phyloP scores from a whole-genome alignment of 2,113 vertebrate species.

The Penelope pileata region DNA sequence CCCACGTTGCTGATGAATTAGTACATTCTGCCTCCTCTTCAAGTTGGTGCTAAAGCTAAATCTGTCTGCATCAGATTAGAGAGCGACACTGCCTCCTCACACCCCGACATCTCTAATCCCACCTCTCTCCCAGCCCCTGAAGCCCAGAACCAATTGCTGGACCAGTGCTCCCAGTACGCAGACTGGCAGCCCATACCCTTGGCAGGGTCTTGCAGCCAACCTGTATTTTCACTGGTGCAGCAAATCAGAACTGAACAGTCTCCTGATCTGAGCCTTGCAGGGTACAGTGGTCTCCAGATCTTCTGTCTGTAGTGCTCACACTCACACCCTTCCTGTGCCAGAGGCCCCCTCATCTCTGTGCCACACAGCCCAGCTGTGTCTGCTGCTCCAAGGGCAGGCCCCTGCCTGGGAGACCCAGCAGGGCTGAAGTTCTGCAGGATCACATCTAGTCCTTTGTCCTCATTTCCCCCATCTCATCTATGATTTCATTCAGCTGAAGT shows the following conservation, averaged over 20 bases:
- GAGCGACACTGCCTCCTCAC: not conserved
- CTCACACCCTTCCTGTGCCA: not conserved
- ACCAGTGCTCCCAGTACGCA: slow-evolving; percentile 1
- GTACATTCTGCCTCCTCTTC: not conserved
- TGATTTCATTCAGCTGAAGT: slow-evolving; percentile 46
- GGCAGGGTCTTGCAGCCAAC: not conserved
- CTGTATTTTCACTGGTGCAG: slow-evolving; percentile 9
- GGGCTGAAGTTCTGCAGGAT: not conserved
- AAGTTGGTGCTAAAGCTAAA: not conserved
- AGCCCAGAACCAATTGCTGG: not conserved
- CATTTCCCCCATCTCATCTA: slow-evolving; percentile 11
- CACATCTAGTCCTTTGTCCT: slow-evolving; percentile 45
- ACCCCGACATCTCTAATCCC: not conserved
- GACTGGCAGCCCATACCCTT: not conserved
- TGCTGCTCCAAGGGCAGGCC: not conserved
- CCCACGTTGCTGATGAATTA: slow-evolving; percentile 3
- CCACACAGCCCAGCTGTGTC: fast-evolving
- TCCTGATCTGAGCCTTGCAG: not conserved
- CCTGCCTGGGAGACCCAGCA: not conserved
- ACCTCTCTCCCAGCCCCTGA: not conserved
- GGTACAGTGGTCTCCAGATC: not conserved
- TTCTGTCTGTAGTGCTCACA: not conserved
- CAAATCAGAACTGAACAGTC: slow-evolving; percentile 9
- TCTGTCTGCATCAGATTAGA: slow-evolving; percentile 17
- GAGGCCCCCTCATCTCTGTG: not conserved